Percentiles rank a stretch among this genome's conserved stretches.
phyloP scores from a whole-genome alignment of 1,140 invertebrate species.

The Temnothorax nylanderi region DNA sequence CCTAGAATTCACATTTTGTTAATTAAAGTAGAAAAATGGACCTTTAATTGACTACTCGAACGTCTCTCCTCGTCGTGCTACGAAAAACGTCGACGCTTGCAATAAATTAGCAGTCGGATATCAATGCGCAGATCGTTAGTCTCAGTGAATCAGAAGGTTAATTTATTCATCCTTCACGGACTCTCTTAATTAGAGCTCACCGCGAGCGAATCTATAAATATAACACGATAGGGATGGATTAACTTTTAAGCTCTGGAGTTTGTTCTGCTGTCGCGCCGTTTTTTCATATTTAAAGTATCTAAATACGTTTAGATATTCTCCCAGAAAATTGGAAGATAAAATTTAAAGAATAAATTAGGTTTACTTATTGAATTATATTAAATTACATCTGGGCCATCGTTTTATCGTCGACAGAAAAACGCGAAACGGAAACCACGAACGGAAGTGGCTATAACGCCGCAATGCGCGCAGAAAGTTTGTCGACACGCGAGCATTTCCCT shows the following conservation, averaged over 20 bases:
- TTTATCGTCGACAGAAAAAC: not conserved
- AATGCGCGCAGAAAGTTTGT: constrained; percentile 27
- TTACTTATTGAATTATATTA: not conserved
- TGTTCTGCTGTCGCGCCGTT: not conserved
- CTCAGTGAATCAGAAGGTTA: constrained; percentile 31
- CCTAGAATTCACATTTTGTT: not conserved
- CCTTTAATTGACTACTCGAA: not conserved
- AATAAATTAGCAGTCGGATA: constrained; percentile 28
- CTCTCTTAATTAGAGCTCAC: constrained; percentile 3
- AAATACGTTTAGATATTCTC: not conserved
- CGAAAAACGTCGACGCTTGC: not conserved
- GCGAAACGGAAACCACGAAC: constrained; percentile 22
- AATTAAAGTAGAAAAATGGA: not conserved
- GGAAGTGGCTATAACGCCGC: not conserved
- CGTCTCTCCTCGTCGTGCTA: not conserved
- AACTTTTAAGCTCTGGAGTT: constrained; percentile 9
- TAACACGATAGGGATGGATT: not conserved
- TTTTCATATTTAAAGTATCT: constrained; percentile 5
- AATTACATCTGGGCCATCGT: not conserved
- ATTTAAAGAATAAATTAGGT: not conserved
- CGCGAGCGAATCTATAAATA: constrained; percentile 14
- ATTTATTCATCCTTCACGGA: not conserved
- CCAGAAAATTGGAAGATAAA: not conserved
- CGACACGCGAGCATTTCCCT: constrained; percentile 28
- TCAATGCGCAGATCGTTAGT: constrained; percentile 13